Conservation (phyloP, 64 coral and sea anemone species). For the Platygyra sinensis region DNA sequence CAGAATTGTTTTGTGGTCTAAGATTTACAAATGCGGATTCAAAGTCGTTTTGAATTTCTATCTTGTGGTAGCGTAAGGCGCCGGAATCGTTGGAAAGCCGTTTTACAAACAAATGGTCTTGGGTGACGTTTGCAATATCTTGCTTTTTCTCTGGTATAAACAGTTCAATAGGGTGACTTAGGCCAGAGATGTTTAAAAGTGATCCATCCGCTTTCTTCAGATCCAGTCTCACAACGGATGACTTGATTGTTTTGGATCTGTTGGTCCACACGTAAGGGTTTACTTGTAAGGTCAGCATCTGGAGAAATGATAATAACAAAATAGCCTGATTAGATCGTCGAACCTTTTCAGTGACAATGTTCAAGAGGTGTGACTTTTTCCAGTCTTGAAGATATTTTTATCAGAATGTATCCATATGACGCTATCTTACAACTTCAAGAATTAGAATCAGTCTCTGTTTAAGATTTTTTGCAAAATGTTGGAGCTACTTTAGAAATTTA, state of each 20-base stretch:
- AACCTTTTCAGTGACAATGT: too few species aligned
- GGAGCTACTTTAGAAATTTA: too few species aligned
- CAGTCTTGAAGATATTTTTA: too few species aligned
- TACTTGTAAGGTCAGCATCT: slow-evolving; percentile 35
- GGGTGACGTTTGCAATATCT: slow-evolving; percentile 35
- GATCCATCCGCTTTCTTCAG: slow-evolving; percentile 6
- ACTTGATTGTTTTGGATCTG: neutral
- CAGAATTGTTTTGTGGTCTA: neutral
- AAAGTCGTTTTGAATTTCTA: slow-evolving; percentile 1
- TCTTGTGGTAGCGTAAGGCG: slow-evolving; percentile 37
- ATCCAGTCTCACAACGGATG: slow-evolving; percentile 17
- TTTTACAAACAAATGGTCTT: slow-evolving; percentile 50
- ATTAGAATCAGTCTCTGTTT: too few species aligned
- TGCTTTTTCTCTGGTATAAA: slow-evolving; percentile 29
- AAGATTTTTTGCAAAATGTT: too few species aligned
- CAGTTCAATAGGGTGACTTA: slow-evolving; percentile 26
- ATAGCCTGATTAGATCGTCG: too few species aligned
- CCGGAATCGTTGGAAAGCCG: slow-evolving; percentile 29
- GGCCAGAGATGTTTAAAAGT: neutral
- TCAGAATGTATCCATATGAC: too few species aligned
- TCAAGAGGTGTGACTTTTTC: too few species aligned
- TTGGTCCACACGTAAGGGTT: slow-evolving; percentile 52
- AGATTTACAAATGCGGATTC: slow-evolving; percentile 1
- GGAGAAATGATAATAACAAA: neutral
- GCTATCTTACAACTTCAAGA: too few species aligned